Evolutionary conservation across 2,113 vertebrate genomes (phyloP).

Genomic region (Colaptes auratus): DNA sequence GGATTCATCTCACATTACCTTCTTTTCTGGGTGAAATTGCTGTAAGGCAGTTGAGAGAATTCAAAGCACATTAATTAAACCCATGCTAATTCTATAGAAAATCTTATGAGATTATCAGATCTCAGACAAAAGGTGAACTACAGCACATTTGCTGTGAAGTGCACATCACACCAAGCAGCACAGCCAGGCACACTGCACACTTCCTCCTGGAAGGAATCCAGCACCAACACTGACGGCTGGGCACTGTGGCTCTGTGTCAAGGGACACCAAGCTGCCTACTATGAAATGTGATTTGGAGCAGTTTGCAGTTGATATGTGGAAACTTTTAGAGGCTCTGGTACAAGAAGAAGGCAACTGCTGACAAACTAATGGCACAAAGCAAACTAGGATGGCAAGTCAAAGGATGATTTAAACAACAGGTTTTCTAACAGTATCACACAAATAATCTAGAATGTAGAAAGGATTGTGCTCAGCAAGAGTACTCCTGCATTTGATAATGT

Average conservation of each 20-base stretch:
- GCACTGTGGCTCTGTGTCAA: fast-evolving
- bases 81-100: neutral
- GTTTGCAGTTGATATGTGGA: fast-evolving
- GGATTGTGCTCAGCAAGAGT: neutral
- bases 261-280: fast-evolving
- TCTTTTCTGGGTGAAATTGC: neutral
- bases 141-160: neutral
- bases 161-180: fast-evolving
- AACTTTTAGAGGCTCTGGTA: neutral
- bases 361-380: neutral
- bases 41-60: neutral
- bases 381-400: neutral
- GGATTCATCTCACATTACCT: fast-evolving
- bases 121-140: fast-evolving
- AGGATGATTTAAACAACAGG: neutral
- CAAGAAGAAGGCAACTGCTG: neutral
- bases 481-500: neutral
- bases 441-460: neutral
- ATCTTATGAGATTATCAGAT: neutral
- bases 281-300: fast-evolving
- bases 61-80: neutral
- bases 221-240: fast-evolving
- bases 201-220: neutral
- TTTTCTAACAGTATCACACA: neutral
- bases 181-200: fast-evolving